Conservation (phyloP, 2,113 vertebrate genomes). For the Octodon degus region DNA sequence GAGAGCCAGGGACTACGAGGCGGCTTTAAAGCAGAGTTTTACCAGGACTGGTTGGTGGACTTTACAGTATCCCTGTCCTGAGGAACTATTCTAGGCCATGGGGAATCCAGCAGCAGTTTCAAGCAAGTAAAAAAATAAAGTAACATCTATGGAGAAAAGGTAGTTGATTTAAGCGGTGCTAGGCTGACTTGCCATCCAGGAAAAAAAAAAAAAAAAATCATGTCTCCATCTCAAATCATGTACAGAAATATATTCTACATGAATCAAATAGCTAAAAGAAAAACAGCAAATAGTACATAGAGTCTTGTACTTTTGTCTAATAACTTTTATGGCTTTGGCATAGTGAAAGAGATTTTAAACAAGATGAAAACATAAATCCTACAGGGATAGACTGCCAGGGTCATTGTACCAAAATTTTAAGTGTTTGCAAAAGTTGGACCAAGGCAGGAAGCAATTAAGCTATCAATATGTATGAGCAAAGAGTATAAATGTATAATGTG, state of each 20-base stretch:
- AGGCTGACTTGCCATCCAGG: background rate
- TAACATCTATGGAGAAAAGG: background rate
- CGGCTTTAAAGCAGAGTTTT: background rate
- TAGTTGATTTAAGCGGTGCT: background rate
- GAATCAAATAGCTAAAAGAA: slow-evolving; percentile 35
- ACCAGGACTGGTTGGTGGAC: background rate
- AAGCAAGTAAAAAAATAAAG: background rate
- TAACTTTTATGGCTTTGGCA: slow-evolving; percentile 31
- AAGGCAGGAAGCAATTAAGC: slow-evolving; percentile 37
- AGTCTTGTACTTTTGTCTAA: background rate
- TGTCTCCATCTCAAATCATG: background rate
- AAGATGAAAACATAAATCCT: slow-evolving; percentile 29
- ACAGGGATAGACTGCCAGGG: slow-evolving; percentile 19
- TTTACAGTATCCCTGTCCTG: background rate
- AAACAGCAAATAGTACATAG: slow-evolving; percentile 19
- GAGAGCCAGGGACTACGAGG: background rate
- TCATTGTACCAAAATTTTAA: slow-evolving; percentile 28
- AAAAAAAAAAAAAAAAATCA: background rate
- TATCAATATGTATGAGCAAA: background rate
- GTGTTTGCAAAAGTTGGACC: slow-evolving; percentile 6
- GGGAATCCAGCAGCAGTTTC: background rate
- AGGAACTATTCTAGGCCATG: background rate
- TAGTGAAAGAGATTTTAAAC: slow-evolving; percentile 43
- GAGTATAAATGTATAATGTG: background rate
- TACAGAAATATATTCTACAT: background rate